Base-by-base conservation (phyloP, 1,140 invertebrate genomes). In the Piezodorus guildinii region DNA sequence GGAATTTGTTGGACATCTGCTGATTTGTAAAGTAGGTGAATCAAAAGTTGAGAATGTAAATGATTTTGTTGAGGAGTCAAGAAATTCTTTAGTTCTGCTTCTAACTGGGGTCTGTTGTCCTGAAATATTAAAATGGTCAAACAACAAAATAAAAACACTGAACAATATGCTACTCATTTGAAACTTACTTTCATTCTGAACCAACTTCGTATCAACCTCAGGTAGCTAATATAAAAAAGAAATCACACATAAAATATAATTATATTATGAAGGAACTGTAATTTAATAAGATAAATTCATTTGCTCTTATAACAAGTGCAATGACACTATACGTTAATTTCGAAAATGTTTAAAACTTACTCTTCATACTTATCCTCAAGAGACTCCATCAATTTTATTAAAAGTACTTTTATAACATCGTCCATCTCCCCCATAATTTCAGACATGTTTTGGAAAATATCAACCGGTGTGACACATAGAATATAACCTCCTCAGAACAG, bases 181-280 rank as follows among this genome's bases (percentile, higher is more conserved):
- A 19, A 19, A 49, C 52, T 56, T 56, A 56, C 52, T 23, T 56
- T 56, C 52, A 56, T 56, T 25, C 52, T 56, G 17, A 56, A 56
- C 52, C 52, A 56, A 16, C 23, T 56, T 21, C 21, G 25, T 23
- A 23, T 56, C 17, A 56, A 16, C 14, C 23, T 56, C 23, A 23
- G 23, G 52, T 23, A 56, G 17, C 52, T 56, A 16, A 23, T 27
- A 56, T 23, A 56, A 16, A 16, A 23, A 56, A 16, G 3, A 25
- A 10, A 56, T 27, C 2, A 54, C 21, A 21, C 6, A 25, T 56
- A 27, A 56, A 56, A 14, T 14, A 23, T 5, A 23, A 21, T 30
- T 4, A 56, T 56, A 3, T 27, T 25, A 10, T 56, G 5, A 23
- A n/a, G n/a, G n/a, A n/a, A n/a, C n/a, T n/a, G n/a, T n/a, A n/a